These are phyloP conservation scores for Sussaba pulchella DNA, from an alignment of 2,888 invertebrate genomes.

Conservation along the genomic window DNA sequence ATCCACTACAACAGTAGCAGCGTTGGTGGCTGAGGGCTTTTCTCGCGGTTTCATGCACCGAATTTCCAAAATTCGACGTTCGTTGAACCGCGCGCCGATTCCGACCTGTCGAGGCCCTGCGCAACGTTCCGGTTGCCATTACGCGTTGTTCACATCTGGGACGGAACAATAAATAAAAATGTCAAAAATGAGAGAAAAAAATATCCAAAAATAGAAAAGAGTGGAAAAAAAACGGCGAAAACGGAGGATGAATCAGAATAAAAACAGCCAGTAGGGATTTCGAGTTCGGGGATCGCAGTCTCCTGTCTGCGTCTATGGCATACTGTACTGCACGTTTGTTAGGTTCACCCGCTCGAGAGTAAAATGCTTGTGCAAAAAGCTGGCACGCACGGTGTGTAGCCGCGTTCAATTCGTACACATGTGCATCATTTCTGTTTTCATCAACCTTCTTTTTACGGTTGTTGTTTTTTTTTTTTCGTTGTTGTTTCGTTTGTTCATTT, in stretches of 20 bases:
- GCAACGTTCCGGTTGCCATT: conserved; percentile 27
- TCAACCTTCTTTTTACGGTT: neutral
- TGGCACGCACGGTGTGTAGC: conserved; percentile 43
- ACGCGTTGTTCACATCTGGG: conserved; percentile 2
- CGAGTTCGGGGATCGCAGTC: neutral
- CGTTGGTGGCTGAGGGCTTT: neutral
- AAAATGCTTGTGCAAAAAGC: conserved; percentile 62
- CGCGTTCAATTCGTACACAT: conserved; percentile 33
- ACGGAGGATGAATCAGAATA: neutral
- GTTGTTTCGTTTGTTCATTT: conserved; percentile 14
- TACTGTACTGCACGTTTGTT: conserved; percentile 50
- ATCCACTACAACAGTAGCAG: conserved; percentile 9
- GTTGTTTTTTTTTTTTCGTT: neutral
- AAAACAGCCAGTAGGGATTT: conserved; percentile 12
- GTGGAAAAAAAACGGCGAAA: neutral
- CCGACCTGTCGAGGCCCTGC: neutral
- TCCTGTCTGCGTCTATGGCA: conserved; percentile 4
- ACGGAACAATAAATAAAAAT: conserved; percentile 39
- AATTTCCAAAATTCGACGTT: conserved; percentile 5
- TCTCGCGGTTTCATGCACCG: neutral
- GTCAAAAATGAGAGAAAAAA: conserved; percentile 11
- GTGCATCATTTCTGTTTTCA: conserved; percentile 29
- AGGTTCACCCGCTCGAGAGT: conserved; percentile 53
- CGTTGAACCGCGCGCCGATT: conserved; percentile 30
- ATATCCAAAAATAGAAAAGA: conserved; percentile 8